Base-by-base conservation (phyloP, 2,888 invertebrate genomes). In the Acronicta aceris region DNA sequence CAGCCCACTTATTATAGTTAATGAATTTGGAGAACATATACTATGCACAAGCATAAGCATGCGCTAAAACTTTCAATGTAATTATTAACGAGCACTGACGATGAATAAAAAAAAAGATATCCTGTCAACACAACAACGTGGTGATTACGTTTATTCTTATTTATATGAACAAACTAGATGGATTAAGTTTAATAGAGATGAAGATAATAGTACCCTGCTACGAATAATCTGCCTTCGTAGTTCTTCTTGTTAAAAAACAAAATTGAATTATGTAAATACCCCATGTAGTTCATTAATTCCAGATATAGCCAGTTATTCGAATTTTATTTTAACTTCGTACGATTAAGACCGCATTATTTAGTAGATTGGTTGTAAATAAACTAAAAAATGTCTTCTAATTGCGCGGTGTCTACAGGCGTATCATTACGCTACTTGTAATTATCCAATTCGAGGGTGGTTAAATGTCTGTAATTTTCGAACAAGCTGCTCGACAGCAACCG, bases 361-460 rank as follows among this genome's bases (percentile, higher is more conserved):
- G 82, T 80, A 81, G 84, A 85, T 38, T 82, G 82, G 73, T 80
- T 78, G 71, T 77, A 84, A 86, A 82, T 60, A 71, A 82, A 58
- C 49, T 71, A 62, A 74, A 82, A 83, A 83, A 85, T 81, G 73
- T 71, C 73, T 70, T 79, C 71, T 88, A 89, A 89, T 85, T 86
- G 81, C 81, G 79, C 68, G 74, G 86, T 83, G 83, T 83, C 84
- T 79, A 81, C 81, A 75, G 69, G 79, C 81, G 74, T 87, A 87
- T 85, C 81, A 89, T 90, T 89, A 89, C 78, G 84, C 72, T 69
- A 81, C 77, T 79, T 79, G 83, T 88, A 89, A 91, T 92, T 92
- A 92, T 91, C 85, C 89, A 90, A 90, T 92, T 88, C 87, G 81
- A 89, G 82, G 82, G 78, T 81, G 66, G 85, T 85, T 89, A 84